phyloP scores from a whole-genome alignment of 2,888 invertebrate genomes.

The Latrodectus hesperus region DNA sequence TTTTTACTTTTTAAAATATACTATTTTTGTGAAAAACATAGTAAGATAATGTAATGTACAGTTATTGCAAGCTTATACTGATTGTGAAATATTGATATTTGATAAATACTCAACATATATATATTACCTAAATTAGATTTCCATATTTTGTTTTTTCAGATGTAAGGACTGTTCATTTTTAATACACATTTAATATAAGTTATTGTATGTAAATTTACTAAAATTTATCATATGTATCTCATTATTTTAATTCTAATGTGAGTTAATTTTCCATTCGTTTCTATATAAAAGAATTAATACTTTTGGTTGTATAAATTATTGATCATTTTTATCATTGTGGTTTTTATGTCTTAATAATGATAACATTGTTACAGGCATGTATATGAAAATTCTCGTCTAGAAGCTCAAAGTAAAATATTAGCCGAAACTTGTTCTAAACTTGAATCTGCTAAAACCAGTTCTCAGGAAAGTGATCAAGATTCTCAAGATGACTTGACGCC shows the following conservation, averaged over 20 bases:
- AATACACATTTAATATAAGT: no score
- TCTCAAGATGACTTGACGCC: slow-evolving; percentile 72
- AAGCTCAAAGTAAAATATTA: slow-evolving; percentile 74
- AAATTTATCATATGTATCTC: background rate
- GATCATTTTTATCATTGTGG: background rate
- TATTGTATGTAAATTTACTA: no score
- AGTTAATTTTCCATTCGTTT: background rate
- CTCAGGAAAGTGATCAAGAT: slow-evolving; percentile 73
- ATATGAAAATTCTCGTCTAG: slow-evolving; percentile 74
- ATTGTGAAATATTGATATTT: no score
- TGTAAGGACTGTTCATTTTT: no score
- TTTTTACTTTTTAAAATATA: no score
- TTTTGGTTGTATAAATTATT: background rate
- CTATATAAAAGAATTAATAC: background rate
- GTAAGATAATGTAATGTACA: no score
- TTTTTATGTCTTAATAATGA: background rate
- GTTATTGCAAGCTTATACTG: no score
- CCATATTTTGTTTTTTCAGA: no score
- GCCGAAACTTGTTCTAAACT: slow-evolving; percentile 75
- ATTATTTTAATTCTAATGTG: background rate
- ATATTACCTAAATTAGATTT: no score
- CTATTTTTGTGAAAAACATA: no score
- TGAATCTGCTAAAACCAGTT: slow-evolving; percentile 74
- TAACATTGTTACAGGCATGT: slow-evolving; percentile 73
- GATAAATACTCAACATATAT: no score